Percentiles rank a stretch among this genome's conserved stretches.
These are phyloP conservation scores for Cephus spinipes DNA, from an alignment of 2,888 invertebrate species.

Conservation along the genomic window DNA sequence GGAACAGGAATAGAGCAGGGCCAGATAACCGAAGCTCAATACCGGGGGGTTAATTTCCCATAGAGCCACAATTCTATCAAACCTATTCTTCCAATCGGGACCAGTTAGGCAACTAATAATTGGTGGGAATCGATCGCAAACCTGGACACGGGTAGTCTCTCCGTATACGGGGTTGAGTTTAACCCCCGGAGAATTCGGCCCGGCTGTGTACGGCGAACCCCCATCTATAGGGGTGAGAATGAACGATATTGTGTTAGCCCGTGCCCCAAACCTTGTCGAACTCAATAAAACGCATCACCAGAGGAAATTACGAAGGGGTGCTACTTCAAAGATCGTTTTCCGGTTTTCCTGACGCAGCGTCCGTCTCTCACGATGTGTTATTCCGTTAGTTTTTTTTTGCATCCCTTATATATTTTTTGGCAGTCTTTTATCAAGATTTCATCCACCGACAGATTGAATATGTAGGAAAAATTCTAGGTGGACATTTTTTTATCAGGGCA, in stretches of 20 bases:
- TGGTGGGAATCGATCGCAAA: slow-evolving; percentile 55
- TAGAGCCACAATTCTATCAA: slow-evolving; percentile 56
- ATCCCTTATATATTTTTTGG: too few relatives aligned
- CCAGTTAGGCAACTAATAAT: slow-evolving; percentile 61
- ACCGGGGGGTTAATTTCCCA: slow-evolving; percentile 48
- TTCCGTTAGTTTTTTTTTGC: too few relatives aligned
- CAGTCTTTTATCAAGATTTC: too few relatives aligned
- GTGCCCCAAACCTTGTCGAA: slow-evolving; percentile 19
- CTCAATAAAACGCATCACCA: slow-evolving; percentile 2
- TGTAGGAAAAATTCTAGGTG: too few relatives aligned
- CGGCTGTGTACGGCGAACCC: neutral
- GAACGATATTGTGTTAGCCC: slow-evolving; percentile 37
- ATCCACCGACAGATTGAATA: too few relatives aligned
- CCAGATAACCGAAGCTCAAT: too few relatives aligned
- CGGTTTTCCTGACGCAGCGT: too few relatives aligned
- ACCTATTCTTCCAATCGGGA: slow-evolving; percentile 56
- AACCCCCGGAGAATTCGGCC: slow-evolving; percentile 2
- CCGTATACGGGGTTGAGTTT: slow-evolving; percentile 10
- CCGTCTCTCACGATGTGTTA: too few relatives aligned
- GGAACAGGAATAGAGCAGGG: too few relatives aligned
- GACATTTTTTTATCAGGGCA: too few relatives aligned
- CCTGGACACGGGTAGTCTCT: too few relatives aligned
- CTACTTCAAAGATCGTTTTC: too few relatives aligned
- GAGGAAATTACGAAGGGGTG: slow-evolving; percentile 3
- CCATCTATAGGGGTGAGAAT: slow-evolving; percentile 17